Evolutionary conservation across 2,888 invertebrate species (phyloP), one percentile per base, ranked within the genome.

Genomic region (Crioceris asparagi): DNA sequence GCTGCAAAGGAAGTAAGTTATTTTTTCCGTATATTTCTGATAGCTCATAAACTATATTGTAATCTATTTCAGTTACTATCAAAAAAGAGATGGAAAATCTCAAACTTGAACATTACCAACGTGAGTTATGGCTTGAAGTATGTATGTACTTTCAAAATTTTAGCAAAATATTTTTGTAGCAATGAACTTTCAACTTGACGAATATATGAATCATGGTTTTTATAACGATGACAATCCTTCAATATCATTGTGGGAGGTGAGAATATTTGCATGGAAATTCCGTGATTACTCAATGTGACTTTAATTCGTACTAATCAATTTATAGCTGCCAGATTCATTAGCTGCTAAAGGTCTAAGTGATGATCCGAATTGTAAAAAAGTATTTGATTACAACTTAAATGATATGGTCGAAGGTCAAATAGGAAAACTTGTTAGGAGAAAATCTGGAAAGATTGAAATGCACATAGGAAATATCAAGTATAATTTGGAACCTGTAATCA

Each of bases 331-430:
- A 18, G 54, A 58, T 46, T 58, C 58, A 15, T 55, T 63, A 48
- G 54, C 60, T 29, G 61, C 59, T 4, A 57, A 59, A 48, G 57
- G 57, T 11, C 53, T 58, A 6, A 58, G 56, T 43, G 59, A 62
- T 35, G 57, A 61, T 45, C 50, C 54, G 18, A 53, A 51, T 44
- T 48, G 45, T 35, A 50, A 50, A 45, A 51, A 54, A 38, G 17
- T 53, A 11, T 50, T 54, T 25, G 61, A 62, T 42, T 61, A 54
- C 42, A 47, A 55, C 32, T 42, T 62, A 34, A 46, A 41, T 32
- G 50, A 56, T 27, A 58, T 62, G 58, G 39, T 51, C 5, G 64
- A 62, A 46, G 62, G 64, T 3, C 52, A 59, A 51, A 55, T 62
- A 32, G 64, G 64, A 8, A 60, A 57, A 49, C 43, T 62, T 35